Base-by-base conservation (phyloP, 2,888 invertebrate species). In the Pegoplata infirma region DNA sequence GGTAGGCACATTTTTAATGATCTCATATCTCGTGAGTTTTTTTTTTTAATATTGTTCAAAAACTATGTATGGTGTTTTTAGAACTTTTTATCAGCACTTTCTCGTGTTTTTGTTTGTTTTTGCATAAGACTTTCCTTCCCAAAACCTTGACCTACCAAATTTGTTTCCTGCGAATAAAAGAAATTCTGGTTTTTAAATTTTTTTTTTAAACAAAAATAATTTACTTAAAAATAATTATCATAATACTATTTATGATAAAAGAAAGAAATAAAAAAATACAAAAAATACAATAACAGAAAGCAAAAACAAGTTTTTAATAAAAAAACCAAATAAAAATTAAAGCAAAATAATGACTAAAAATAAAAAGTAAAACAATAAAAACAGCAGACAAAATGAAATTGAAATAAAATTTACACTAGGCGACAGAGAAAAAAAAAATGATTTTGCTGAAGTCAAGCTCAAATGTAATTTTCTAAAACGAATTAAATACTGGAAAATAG, bases 91-190 rank as follows among this genome's bases (percentile, higher is more conserved):
- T 49, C 23, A n/a, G 8, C 1, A 7, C n/a, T 49, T 49, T 49
- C 36, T 49, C 12, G n/a, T 3, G n/a, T 49, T 49, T 5, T n/a
- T n/a, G n/a, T n/a, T 23, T 49, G 21, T 49, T 49, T 16, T 49
- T n/a, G 49, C 6, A 21, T 23, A 21, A 21, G 5, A 19, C 1
- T 5, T 8, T 49, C 0, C 6, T 12, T 19, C 23, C 23, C 12
- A 49, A 49, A 49, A 49, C 49, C 49, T 49, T 49, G 49, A 49
- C 49, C 49, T 49, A 49, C 21, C 49, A 23, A 47, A 23, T 49
- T 49, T 23, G 36, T 23, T 23, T 49, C 49, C 49, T 19, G 19
- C 8, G 23, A n/a, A 12, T 12, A 49, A 49, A 49, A 23, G 49
- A 49, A 49, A 49, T 49, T 19, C 49, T 21, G 36, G 36, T 14